These are phyloP conservation scores for Thunnus maccoyii DNA, from an alignment of 2,113 vertebrate species.

Conservation along the genomic window DNA sequence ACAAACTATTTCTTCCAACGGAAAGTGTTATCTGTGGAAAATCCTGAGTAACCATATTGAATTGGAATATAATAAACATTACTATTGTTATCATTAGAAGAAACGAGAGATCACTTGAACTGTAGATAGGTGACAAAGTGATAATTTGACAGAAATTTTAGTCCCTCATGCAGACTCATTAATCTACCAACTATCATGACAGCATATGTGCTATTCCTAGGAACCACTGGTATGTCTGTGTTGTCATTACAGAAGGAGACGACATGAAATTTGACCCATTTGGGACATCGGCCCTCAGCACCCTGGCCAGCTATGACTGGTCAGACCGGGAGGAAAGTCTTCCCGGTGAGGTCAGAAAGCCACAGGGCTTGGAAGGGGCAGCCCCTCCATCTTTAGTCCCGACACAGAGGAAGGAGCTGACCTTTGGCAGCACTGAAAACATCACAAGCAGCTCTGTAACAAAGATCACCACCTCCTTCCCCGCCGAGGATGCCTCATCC, in stretches of 20 bases:
- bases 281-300: constrained; percentile 88
- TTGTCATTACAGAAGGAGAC: constrained; percentile 93
- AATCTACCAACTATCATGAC: constrained; percentile 31
- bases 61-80: no score
- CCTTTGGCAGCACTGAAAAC: constrained; percentile 91
- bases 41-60: no score
- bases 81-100: not conserved
- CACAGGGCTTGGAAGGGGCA: constrained; percentile 78
- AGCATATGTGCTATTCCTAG: constrained; percentile 60
- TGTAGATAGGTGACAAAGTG: not conserved
- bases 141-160: constrained; percentile 19
- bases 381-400: constrained; percentile 77
- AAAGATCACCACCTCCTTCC: constrained; percentile 87
- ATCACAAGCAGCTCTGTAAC: constrained; percentile 86
- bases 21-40: no score
- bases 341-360: constrained; percentile 83
- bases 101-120: not conserved
- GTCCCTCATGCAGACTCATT: constrained; percentile 26
- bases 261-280: constrained; percentile 94
- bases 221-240: constrained; percentile 77
- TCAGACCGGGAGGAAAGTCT: constrained; percentile 89
- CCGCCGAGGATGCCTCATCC: constrained; percentile 81
- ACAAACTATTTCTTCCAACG: not conserved
- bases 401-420: constrained; percentile 89
- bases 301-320: constrained; percentile 91